Evolutionary conservation across 2,797 vertebrate species (phyloP).

Genomic region (Myripristis murdjan): DNA sequence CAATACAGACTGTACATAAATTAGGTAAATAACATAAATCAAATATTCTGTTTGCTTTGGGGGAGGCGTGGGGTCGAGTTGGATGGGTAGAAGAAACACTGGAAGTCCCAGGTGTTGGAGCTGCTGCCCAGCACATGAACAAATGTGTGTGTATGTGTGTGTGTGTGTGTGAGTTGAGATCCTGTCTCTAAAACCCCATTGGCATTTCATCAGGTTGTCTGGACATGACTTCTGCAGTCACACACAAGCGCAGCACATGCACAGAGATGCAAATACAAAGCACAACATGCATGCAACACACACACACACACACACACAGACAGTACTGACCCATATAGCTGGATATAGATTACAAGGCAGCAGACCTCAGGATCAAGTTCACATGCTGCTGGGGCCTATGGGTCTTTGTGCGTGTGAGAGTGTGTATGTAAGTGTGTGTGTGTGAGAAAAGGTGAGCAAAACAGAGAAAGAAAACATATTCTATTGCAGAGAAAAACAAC

Average conservation of each 20-base stretch:
- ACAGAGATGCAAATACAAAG: background rate
- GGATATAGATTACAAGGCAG: slow-evolving; percentile 57
- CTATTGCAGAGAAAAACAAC: background rate
- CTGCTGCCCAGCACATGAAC: no score
- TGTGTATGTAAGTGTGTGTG: background rate
- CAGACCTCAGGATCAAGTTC: slow-evolving; percentile 60
- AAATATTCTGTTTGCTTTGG: no score
- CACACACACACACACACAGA: no score
- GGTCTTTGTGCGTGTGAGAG: slow-evolving; percentile 29
- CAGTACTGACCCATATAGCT: slow-evolving; percentile 56
- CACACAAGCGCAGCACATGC: slow-evolving; percentile 25
- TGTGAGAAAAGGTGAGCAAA: slow-evolving; percentile 11
- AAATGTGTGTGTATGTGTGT: background rate
- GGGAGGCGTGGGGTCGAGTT: no score
- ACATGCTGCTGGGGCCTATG: slow-evolving; percentile 23
- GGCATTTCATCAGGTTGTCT: slow-evolving; percentile 1
- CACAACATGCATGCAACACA: background rate
- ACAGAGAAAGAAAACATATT: background rate
- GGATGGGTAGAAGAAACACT: no score
- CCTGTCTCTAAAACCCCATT: background rate
- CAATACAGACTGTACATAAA: no score
- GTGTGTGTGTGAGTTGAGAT: background rate
- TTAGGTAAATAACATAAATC: no score
- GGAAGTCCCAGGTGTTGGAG: no score
- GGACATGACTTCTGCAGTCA: slow-evolving; percentile 25